phyloP scores from a whole-genome alignment of 37 sponge, comb jelly and placozoan genomes.

The Theonella swinhoei region DNA sequence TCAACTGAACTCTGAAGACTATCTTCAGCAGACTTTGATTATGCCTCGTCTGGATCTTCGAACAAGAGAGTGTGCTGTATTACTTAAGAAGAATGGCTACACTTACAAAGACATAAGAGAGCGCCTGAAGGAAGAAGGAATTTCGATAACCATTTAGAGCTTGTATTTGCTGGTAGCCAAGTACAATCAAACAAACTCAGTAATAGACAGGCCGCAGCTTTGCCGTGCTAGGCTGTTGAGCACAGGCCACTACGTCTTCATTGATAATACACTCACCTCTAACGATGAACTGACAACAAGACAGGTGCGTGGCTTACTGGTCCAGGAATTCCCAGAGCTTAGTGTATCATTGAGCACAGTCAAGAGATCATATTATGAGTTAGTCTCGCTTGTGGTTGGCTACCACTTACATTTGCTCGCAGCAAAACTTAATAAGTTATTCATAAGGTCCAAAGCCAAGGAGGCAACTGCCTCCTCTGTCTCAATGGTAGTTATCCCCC shows the following conservation, averaged over 20 bases:
- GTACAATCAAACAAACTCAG: neutral
- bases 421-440: no score
- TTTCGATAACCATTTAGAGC: neutral
- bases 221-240: neutral
- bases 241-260: neutral
- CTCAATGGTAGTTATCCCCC: no score
- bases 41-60: no score
- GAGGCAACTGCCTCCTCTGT: no score
- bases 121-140: slow-evolving; percentile 5
- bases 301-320: slow-evolving; percentile 7
- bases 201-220: neutral
- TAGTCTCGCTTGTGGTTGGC: slow-evolving; percentile 30
- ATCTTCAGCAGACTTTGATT: no score
- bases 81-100: slow-evolving; percentile 5
- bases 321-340: slow-evolving; percentile 16
- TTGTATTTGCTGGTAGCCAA: neutral
- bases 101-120: neutral
- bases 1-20: no score
- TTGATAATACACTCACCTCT: slow-evolving; percentile 6
- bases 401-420: no score
- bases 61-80: neutral
- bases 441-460: no score
- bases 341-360: slow-evolving; percentile 34
- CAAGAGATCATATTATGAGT: neutral
- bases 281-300: slow-evolving; percentile 44